These are phyloP conservation scores for Zaprionus kolodkinae DNA, from an alignment of 1,140 invertebrate genomes.

Conservation along the genomic window DNA sequence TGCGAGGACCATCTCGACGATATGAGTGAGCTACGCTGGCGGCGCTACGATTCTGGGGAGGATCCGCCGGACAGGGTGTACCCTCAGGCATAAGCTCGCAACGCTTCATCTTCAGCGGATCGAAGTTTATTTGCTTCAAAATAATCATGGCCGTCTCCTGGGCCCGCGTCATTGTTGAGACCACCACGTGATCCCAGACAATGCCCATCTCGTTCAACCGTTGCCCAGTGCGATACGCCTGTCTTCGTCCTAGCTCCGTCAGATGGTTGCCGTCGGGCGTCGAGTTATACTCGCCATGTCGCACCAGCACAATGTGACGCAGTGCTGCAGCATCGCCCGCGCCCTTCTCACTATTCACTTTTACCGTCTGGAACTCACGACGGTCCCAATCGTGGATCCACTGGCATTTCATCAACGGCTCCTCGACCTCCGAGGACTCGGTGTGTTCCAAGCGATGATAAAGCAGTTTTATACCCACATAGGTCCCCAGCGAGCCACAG, in stretches of 20 bases:
- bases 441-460: conserved; percentile 7
- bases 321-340: conserved; percentile 88
- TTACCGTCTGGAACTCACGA: conserved; percentile 86
- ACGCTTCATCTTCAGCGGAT: conserved; percentile 86
- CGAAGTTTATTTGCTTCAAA: conserved; percentile 75
- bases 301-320: conserved; percentile 94
- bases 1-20: conserved; percentile 95
- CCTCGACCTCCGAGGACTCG: not conserved
- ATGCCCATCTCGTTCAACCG: conserved; percentile 90
- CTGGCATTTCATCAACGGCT: conserved; percentile 80
- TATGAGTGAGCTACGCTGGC: conserved; percentile 89
- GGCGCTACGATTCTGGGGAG: conserved; percentile 91
- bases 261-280: conserved; percentile 91
- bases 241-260: conserved; percentile 92
- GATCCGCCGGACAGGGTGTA: conserved; percentile 96
- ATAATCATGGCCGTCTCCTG: conserved; percentile 95
- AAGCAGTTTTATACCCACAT: conserved; percentile 39
- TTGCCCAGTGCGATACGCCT: conserved; percentile 92
- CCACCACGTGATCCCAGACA: conserved; percentile 90
- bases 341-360: conserved; percentile 56
- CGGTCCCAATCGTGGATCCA: conserved; percentile 95
- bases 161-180: conserved; percentile 97
- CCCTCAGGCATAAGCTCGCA: conserved; percentile 95
- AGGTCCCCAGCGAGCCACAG: conserved; percentile 56
- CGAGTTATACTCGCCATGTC: conserved; percentile 97